A percentile compares a stretch with the other conserved stretches of the same genome.
Evolutionary conservation across 1,140 invertebrate genomes (phyloP).

Genomic region (Dreissena rostriformis): DNA sequence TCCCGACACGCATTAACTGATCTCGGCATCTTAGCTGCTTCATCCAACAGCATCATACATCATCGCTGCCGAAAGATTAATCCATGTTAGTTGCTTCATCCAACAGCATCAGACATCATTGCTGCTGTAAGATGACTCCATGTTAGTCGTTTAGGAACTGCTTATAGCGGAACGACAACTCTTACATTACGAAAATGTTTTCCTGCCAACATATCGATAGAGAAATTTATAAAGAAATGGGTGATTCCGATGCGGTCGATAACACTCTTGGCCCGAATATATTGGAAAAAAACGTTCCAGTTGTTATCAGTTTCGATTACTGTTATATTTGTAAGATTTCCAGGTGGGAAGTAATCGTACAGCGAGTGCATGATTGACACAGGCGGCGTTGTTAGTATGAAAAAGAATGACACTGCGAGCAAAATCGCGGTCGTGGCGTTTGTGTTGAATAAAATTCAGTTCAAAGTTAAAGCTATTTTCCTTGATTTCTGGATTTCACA

Average conservation of each 20-base stretch:
- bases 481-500: slow-evolving; percentile 64
- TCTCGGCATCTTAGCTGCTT: slow-evolving; percentile 5
- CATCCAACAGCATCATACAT: no score
- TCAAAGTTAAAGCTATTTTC: slow-evolving; percentile 34
- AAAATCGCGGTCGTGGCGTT: slow-evolving; percentile 70
- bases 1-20: no score
- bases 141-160: slow-evolving; percentile 43
- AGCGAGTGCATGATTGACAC: slow-evolving; percentile 68
- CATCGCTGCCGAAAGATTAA: no score
- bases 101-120: slow-evolving; percentile 13
- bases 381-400: slow-evolving; percentile 72
- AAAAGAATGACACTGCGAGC: slow-evolving; percentile 71
- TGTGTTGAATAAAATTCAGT: slow-evolving; percentile 50
- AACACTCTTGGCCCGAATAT: slow-evolving; percentile 56
- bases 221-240: slow-evolving; percentile 72
- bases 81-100: no score
- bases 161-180: neutral
- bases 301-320: slow-evolving; percentile 35
- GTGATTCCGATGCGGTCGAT: slow-evolving; percentile 68
- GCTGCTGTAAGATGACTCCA: slow-evolving; percentile 57
- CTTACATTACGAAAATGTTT: slow-evolving; percentile 60
- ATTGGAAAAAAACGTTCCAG: slow-evolving; percentile 66
- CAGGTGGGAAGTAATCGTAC: slow-evolving; percentile 52
- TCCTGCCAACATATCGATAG: slow-evolving; percentile 68
- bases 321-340: slow-evolving; percentile 22